Evolutionary conservation across 2,888 invertebrate genomes (phyloP).

Genomic region (Tetanocera ferruginea): DNA sequence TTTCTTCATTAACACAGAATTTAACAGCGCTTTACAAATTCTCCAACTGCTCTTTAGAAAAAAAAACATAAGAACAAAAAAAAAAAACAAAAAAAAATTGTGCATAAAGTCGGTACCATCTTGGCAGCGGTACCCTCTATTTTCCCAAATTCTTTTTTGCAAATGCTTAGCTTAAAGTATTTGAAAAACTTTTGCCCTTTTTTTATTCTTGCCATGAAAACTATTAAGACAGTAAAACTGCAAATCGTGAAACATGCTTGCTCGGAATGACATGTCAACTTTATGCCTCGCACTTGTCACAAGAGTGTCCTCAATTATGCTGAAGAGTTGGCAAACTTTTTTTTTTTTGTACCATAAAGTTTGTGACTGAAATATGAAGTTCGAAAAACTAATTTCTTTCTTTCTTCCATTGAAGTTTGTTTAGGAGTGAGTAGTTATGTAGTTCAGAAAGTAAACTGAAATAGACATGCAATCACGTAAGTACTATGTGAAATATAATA

Average conservation of each 20-base stretch:
- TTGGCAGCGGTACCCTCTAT: constrained; percentile 7
- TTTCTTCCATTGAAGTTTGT: neutral
- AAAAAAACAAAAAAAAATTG: too few species aligned
- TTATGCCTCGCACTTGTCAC: constrained; percentile 48
- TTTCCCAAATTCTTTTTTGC: constrained; percentile 1
- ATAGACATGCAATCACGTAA: neutral
- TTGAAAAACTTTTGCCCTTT: too few species aligned
- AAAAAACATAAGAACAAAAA: too few species aligned
- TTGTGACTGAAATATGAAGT: constrained; percentile 43
- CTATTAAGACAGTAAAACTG: constrained; percentile 20
- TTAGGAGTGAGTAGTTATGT: neutral
- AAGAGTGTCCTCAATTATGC: constrained; percentile 50
- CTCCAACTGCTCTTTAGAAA: too few species aligned
- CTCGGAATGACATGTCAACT: constrained; percentile 36
- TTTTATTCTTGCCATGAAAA: neutral
- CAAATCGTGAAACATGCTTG: neutral
- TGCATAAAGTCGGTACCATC: constrained; percentile 2
- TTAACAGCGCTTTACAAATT: too few species aligned
- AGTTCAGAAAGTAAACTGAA: neutral
- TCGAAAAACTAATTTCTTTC: constrained; percentile 44
- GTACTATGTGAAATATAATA: too few species aligned
- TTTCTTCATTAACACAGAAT: too few species aligned
- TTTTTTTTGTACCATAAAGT: constrained; percentile 9
- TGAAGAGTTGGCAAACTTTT: constrained; percentile 29
- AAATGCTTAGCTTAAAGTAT: too few species aligned